Evolutionary conservation across 2,888 invertebrate genomes (phyloP), one percentile per base, ranked within the genome.

Genomic region (Lypha dubia): DNA sequence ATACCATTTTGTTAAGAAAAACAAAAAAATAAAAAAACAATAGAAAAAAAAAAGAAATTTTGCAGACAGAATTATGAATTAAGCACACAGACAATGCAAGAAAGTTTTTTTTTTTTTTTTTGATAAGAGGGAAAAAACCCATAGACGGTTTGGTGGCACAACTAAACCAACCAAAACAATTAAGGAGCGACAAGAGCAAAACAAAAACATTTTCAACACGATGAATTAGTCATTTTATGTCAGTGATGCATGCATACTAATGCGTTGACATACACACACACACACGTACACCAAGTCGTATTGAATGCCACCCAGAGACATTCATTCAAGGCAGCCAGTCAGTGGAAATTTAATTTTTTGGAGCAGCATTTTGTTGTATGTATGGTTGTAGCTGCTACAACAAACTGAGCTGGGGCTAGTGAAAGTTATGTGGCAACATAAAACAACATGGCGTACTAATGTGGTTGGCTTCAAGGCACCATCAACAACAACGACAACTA

Each of bases 201-300:
- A 46, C 41, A 51, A 58, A 56, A 32, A 49, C 46, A 79, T 75
- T 79, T 79, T 75, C 70, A 86, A 77, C 76, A 75, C 86, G 84
- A 89, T 86, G 89, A 90, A 89, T 89, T 90, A 90, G 89, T 89
- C 90, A 89, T 89, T 89, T 89, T 88, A 88, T 88, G 89, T 89
- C 90, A 89, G 90, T 90, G 90, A 90, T 89, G 90, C 90, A 88
- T 90, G 82, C 83, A 79, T 44, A 63, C 71, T 79, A 79, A 83
- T 81, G 68, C 58, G 53, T 86, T 84, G 75, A 84, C 85, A 75
- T 49, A 80, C 75, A 80, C 80, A 81, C 65, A 86, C 35, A 58
- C 28, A 67, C 65, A 71, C 7, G 22, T 17, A 41, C 8, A 53
- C 58, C 46, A 44, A 62, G 1, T 17, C 24, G 6, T 13, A 44